Percentiles rank a stretch among this genome's conserved stretches.
phyloP scores from a whole-genome alignment of 1,140 invertebrate genomes.

The Bombus picipes region DNA sequence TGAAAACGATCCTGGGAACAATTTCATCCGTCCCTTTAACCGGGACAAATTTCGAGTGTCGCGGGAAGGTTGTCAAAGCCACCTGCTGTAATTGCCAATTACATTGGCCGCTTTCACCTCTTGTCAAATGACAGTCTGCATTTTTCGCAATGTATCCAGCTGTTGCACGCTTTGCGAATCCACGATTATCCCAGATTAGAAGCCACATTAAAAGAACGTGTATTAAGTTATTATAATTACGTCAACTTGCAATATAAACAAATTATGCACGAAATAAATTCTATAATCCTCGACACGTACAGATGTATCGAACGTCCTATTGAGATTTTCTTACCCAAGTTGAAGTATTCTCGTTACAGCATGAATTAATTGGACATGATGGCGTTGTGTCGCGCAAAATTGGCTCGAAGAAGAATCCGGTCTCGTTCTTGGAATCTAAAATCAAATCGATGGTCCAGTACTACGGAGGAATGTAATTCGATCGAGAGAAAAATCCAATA shows the following conservation, averaged over 20 bases:
- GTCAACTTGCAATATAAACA: too few species aligned
- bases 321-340: too few species aligned
- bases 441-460: conserved; percentile 72
- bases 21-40: conserved; percentile 54
- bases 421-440: conserved; percentile 73
- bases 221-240: too few species aligned
- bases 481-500: conserved; percentile 79
- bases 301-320: too few species aligned
- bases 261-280: too few species aligned
- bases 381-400: conserved; percentile 28
- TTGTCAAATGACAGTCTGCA: conserved; percentile 40
- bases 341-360: background rate
- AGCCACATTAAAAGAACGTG: background rate
- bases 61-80: conserved; percentile 57
- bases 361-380: conserved; percentile 30
- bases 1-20: conserved; percentile 43
- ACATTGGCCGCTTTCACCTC: conserved; percentile 47
- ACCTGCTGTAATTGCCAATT: conserved; percentile 69
- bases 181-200: background rate
- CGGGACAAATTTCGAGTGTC: conserved; percentile 50
- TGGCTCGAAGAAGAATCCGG: conserved; percentile 57
- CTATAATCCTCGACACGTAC: too few species aligned
- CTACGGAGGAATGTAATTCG: conserved; percentile 77
- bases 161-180: background rate
- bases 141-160: conserved; percentile 36